These are phyloP conservation scores for Balaenoptera acutorostrata DNA, from an alignment of 2,113 vertebrate species.

Conservation along the genomic window DNA sequence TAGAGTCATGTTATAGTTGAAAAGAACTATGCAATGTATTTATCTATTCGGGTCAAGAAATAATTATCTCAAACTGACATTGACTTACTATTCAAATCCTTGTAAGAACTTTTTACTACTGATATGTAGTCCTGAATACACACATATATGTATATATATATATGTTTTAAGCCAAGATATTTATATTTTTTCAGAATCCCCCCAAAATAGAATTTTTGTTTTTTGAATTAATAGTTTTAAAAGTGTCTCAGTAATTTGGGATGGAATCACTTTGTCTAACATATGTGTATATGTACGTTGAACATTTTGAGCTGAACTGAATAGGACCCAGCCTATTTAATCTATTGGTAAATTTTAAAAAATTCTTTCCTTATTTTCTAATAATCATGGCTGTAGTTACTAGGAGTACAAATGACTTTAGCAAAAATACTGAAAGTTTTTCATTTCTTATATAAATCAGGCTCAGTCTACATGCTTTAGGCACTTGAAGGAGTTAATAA, in stretches of 20 bases:
- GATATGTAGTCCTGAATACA: not conserved
- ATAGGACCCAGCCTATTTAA: not conserved
- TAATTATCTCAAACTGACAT: not conserved
- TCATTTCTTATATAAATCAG: not conserved
- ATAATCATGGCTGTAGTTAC: not conserved
- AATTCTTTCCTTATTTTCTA: not conserved
- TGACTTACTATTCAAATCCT: not conserved
- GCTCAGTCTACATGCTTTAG: not conserved
- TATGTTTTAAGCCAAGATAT: not conserved
- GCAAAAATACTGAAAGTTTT: not conserved
- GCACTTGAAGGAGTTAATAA: not conserved
- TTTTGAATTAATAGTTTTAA: not conserved
- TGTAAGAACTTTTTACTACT: not conserved
- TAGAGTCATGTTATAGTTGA: not conserved
- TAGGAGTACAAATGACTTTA: not conserved
- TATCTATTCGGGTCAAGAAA: not conserved
- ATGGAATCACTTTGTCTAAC: not conserved
- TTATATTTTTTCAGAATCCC: not conserved
- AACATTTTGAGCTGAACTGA: slow-evolving; percentile 2
- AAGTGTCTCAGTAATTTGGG: not conserved
- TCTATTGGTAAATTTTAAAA: not conserved
- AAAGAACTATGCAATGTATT: not conserved
- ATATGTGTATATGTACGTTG: not conserved
- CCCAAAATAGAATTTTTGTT: not conserved
- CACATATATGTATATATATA: no score